Percentiles rank a stretch among this genome's conserved stretches.
Conservation (phyloP, 92 coral and sea anemone species). For the Paragorgia papillata region DNA sequence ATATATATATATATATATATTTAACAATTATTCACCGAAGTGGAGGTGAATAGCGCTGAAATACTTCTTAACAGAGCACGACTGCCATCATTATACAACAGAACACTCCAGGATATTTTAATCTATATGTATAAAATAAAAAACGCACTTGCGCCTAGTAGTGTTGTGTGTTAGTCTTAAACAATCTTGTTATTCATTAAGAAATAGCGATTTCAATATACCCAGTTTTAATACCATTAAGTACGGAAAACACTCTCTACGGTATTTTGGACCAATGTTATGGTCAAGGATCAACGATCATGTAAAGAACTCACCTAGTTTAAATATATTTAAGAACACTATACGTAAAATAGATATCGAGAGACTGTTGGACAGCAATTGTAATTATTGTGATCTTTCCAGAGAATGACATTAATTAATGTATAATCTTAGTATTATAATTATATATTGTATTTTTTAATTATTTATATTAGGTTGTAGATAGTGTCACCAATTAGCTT, state of each 20-base stretch:
- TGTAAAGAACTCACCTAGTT: conserved; percentile 4
- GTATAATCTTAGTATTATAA: background rate
- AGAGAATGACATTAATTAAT: background rate
- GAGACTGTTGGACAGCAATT: conserved; percentile 24
- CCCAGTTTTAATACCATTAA: conserved; percentile 29
- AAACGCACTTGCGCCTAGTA: no score
- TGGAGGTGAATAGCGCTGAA: no score
- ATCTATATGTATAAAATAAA: no score
- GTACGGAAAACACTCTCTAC: conserved; percentile 41
- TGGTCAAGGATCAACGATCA: conserved; percentile 33
- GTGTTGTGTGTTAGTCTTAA: no score
- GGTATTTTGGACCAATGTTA: conserved; percentile 38
- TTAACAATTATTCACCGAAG: no score
- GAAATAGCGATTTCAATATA: background rate
- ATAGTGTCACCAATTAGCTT: conserved; percentile 1
- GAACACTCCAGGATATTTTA: no score
- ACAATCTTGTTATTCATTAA: no score
- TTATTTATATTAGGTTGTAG: background rate
- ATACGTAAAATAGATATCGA: conserved; percentile 38
- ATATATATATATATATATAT: no score
- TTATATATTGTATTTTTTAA: background rate
- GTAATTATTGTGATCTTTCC: conserved; percentile 33
- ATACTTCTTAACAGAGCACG: no score
- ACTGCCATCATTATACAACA: no score
- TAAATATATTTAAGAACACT: conserved; percentile 19